Percentiles rank a stretch among this genome's conserved stretches.
phyloP scores from a whole-genome alignment of 2,888 invertebrate species.

The Folsomia candida region DNA sequence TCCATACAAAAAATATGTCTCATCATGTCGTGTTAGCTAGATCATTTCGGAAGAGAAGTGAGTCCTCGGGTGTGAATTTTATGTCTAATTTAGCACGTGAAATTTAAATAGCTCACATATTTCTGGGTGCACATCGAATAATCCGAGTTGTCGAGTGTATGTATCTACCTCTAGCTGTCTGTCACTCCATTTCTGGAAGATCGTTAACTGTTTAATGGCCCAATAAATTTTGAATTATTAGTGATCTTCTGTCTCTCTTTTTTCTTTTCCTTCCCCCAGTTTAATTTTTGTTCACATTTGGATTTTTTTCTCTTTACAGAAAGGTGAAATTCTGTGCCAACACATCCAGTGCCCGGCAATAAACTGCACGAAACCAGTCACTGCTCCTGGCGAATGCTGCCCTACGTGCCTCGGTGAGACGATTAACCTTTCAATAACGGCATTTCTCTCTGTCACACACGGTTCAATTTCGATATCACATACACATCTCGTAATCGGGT shows the following conservation, averaged over 20 bases:
- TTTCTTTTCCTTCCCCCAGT: background rate
- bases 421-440: constrained; percentile 2
- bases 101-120: no score
- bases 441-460: no score
- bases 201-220: background rate
- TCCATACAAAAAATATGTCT: no score
- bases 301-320: constrained; percentile 59
- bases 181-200: background rate
- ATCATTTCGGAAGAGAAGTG: no score
- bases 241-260: background rate
- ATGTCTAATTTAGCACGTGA: no score
- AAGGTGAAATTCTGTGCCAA: constrained; percentile 79
- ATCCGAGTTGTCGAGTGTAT: no score
- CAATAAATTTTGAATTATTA: constrained; percentile 1
- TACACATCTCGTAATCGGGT: no score
- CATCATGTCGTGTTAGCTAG: no score
- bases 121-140: no score
- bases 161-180: no score
- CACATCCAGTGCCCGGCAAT: constrained; percentile 75
- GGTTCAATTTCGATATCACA: no score
- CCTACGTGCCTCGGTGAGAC: constrained; percentile 80
- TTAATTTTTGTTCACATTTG: background rate
- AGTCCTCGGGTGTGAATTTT: no score
- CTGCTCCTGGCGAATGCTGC: constrained; percentile 77
- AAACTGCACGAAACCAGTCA: constrained; percentile 76